Evolutionary conservation across 2,113 vertebrate species (phyloP).

Genomic region (Puma concolor): DNA sequence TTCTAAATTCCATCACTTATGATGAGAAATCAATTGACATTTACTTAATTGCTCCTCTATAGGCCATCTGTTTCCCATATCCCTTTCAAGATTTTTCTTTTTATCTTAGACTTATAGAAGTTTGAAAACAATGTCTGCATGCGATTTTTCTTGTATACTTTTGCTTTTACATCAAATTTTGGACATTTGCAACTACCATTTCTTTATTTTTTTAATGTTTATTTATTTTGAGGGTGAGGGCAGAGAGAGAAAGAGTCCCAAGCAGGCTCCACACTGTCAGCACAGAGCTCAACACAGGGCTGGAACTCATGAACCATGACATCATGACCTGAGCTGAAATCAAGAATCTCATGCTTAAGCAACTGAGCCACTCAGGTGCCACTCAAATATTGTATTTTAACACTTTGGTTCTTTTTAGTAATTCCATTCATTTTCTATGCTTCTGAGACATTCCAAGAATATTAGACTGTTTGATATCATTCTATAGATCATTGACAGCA

Average conservation of each 20-base stretch:
- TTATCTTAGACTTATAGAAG: neutral
- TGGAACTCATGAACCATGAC: too few relatives aligned
- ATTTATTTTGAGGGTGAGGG: too few relatives aligned
- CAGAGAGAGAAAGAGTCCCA: too few relatives aligned
- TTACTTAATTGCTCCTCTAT: conserved; percentile 12
- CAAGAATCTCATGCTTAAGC: too few relatives aligned
- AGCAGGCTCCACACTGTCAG: too few relatives aligned
- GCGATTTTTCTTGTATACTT: conserved; percentile 10
- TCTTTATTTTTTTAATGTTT: neutral
- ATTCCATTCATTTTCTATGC: neutral
- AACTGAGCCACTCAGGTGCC: too few relatives aligned
- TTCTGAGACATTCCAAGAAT: neutral
- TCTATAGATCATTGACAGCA: neutral
- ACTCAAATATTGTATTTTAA: neutral
- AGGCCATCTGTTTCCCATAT: neutral
- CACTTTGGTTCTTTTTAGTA: neutral
- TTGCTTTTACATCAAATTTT: neutral
- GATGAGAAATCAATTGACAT: neutral
- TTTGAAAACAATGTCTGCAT: neutral
- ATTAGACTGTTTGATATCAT: neutral
- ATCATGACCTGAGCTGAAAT: too few relatives aligned
- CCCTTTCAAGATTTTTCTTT: neutral
- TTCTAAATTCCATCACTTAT: neutral
- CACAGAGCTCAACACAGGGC: too few relatives aligned
- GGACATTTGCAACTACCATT: conserved; percentile 44